Evolutionary conservation across 2,888 invertebrate species (phyloP).

Genomic region (Scaptomyza cyrtandrae): DNA sequence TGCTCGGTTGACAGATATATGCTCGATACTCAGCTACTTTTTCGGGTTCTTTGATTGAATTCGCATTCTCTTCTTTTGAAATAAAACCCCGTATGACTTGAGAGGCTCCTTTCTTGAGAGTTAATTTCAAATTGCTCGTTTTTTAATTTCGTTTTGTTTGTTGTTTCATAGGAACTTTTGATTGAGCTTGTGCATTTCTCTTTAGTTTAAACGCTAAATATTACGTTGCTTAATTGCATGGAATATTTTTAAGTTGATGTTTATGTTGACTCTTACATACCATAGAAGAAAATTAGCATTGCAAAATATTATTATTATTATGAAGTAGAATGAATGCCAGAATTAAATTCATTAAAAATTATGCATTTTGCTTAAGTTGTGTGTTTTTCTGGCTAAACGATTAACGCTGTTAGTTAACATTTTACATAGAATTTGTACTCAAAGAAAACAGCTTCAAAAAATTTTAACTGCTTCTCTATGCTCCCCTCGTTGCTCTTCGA

Average conservation of each 20-base stretch:
- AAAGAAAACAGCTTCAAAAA: constrained; percentile 7
- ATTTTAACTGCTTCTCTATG: constrained; percentile 5
- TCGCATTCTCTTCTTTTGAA: constrained; percentile 17
- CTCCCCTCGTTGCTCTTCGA: too few species aligned
- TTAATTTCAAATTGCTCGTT: constrained; percentile 35
- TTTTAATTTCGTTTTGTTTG: constrained; percentile 17
- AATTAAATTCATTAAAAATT: constrained; percentile 1
- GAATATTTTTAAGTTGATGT: background rate
- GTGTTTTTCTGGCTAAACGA: background rate
- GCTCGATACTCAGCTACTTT: constrained; percentile 12
- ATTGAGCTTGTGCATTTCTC: constrained; percentile 49
- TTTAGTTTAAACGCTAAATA: constrained; percentile 14
- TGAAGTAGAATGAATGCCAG: constrained; percentile 6
- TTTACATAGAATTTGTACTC: constrained; percentile 21
- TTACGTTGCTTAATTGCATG: background rate
- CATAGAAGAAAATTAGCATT: constrained; percentile 15
- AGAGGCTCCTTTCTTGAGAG: constrained; percentile 14
- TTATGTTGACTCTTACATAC: background rate
- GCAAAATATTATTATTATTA: background rate
- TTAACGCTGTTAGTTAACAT: constrained; percentile 8
- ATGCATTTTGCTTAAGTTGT: background rate
- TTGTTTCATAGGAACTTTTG: constrained; percentile 45
- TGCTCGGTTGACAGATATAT: constrained; percentile 64
- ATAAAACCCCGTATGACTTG: constrained; percentile 15
- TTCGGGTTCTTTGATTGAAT: constrained; percentile 9